Evolutionary conservation across 1,140 invertebrate genomes (phyloP), one percentile per base, ranked within the genome.

Genomic region (Hyphantria cunea): DNA sequence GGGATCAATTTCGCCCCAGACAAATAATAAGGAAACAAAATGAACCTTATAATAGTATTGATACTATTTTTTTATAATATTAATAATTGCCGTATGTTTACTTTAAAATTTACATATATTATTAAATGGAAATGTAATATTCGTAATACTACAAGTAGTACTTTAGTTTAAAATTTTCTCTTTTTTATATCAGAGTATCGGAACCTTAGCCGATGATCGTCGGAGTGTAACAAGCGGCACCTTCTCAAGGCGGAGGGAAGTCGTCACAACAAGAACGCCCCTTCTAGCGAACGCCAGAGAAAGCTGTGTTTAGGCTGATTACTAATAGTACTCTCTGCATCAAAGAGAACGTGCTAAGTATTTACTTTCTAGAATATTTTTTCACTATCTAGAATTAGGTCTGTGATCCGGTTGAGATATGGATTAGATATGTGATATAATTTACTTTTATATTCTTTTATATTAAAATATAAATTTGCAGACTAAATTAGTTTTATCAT

Each of bases 181-280:
- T 25, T 25, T 15, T 41, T 49, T 42, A 5, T 31, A 12, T 25
- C 72, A 90, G 87, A 90, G 87, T 50, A 90, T 90, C 59, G 83
- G 85, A 25, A 86, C 78, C 11, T 53, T 90, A 44, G 78, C 80
- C 0, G 87, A 88, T 3, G 87, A 90, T 44, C 72, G 86, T 8
- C 74, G 86, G n/a, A 87, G 86, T 58, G 76, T 89, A 6, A 85
- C 86, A 6, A 87, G 87, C 50, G 87, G 87, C 0, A 90, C 84
- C 8, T 58, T 89, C 13, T 82, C 87, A 5, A 69, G 86, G 44
- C 82, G 86, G 68, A 92, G 95, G 65, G 96, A 97, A 84, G 94
- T 96, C 8, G 95, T 97, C 13, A 96, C 96, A 7, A 95, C 96
- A 10, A 92, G 95, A 71, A 96, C 95, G 34, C 95, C 96, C 0